Percentiles rank a stretch among this genome's conserved stretches.
These are phyloP conservation scores for Diplosoma virens DNA, from an alignment of 23 tunicate genomes.

Conservation along the genomic window DNA sequence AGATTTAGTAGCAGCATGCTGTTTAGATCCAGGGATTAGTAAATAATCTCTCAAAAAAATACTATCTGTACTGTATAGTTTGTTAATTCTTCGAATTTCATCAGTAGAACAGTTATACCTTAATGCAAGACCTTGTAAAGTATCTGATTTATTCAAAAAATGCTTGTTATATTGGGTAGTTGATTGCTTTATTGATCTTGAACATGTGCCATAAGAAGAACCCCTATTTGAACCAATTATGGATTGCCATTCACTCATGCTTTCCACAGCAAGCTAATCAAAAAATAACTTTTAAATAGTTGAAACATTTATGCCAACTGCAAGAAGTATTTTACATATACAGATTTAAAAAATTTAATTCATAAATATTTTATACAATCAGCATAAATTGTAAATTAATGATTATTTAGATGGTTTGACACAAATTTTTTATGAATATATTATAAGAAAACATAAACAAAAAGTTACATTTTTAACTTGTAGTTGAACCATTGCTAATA, in stretches of 20 bases:
- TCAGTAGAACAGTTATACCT: slow-evolving; percentile 54
- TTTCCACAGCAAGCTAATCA: no score
- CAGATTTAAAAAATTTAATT: no score
- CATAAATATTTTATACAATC: no score
- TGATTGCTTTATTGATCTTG: slow-evolving; percentile 45
- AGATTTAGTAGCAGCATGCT: background rate
- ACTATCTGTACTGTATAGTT: slow-evolving; percentile 64
- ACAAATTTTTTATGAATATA: no score
- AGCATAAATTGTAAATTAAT: no score
- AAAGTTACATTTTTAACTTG: no score
- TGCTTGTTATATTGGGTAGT: slow-evolving; percentile 38
- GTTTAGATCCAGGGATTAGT: slow-evolving; percentile 45
- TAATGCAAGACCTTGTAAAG: slow-evolving; percentile 72
- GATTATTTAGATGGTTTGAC: no score
- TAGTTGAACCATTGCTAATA: no score
- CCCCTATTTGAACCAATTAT: slow-evolving; percentile 46
- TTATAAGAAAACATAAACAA: no score
- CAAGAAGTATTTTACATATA: no score
- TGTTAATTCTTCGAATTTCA: slow-evolving; percentile 73
- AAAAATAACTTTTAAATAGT: no score
- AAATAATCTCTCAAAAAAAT: slow-evolving; percentile 45
- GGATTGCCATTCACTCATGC: slow-evolving; percentile 83
- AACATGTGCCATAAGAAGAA: slow-evolving; percentile 74
- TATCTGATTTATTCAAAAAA: slow-evolving; percentile 44
- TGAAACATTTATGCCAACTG: no score